These are phyloP conservation scores for Xestoiulus laeticollis DNA, from an alignment of 2,888 invertebrate genomes.

Conservation along the genomic window DNA sequence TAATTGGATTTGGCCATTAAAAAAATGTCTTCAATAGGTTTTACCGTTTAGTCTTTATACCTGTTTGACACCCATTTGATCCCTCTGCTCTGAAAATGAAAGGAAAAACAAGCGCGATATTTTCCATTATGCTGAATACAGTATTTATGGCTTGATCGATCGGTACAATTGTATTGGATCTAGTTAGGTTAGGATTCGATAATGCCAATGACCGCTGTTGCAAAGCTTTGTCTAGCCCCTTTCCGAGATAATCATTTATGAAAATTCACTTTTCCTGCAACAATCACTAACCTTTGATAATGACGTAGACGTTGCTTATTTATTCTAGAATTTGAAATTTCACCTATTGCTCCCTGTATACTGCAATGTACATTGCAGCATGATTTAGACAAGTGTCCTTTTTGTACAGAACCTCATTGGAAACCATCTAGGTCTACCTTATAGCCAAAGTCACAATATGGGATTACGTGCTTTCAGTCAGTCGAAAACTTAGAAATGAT, in stretches of 20 bases:
- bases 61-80: background rate
- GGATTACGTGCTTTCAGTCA: background rate
- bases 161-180: background rate
- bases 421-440: background rate
- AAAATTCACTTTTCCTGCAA: background rate
- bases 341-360: slow-evolving; percentile 2
- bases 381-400: slow-evolving; percentile 35
- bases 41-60: background rate
- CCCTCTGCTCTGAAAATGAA: background rate
- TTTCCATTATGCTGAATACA: background rate
- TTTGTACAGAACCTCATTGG: slow-evolving; percentile 32
- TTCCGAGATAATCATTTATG: background rate
- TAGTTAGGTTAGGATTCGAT: background rate
- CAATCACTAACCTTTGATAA: background rate
- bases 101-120: background rate
- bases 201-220: background rate
- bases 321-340: background rate
- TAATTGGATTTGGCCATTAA: background rate
- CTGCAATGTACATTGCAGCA: slow-evolving; percentile 30
- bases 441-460: background rate
- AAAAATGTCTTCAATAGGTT: background rate
- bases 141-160: background rate
- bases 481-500: slow-evolving; percentile 2
- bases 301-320: background rate
- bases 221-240: background rate